Conservation (phyloP, 2,888 invertebrate genomes). For the Drosophila kambysellisi region DNA sequence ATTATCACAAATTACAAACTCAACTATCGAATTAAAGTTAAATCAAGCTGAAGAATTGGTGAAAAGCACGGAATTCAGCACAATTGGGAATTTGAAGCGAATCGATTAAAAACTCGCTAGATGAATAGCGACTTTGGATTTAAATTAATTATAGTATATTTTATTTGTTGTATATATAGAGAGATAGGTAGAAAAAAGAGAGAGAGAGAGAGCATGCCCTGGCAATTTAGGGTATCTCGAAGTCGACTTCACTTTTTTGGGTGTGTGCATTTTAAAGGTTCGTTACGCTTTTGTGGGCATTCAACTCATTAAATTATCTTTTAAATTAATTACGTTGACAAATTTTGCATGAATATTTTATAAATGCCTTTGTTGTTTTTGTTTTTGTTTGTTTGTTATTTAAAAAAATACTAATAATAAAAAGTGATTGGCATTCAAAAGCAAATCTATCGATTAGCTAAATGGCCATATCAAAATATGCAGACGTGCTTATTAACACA, state of each 20-base stretch:
- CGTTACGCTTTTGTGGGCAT: constrained; percentile 24
- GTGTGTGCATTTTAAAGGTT: neutral
- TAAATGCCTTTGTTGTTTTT: constrained; percentile 12
- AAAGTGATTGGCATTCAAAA: constrained; percentile 20
- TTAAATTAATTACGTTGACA: constrained; percentile 37
- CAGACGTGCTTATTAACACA: constrained; percentile 40
- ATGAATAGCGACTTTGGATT: neutral
- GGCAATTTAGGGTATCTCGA: neutral
- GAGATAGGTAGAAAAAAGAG: neutral
- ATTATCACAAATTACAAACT: neutral
- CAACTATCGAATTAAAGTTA: neutral
- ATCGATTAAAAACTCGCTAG: constrained; percentile 1
- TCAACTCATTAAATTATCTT: constrained; percentile 34
- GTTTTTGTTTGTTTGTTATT: neutral
- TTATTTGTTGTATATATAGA: neutral
- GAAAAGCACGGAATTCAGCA: neutral
- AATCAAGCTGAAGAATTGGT: neutral
- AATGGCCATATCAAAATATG: constrained; percentile 35
- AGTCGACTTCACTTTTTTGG: neutral
- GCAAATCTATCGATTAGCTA: constrained; percentile 44
- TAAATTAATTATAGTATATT: neutral
- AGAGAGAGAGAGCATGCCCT: neutral
- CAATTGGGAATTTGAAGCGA: constrained; percentile 10
- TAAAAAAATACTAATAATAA: neutral
- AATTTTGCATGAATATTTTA: constrained; percentile 6